Evolutionary conservation across 2,113 vertebrate species (phyloP), one percentile per base, ranked within the genome.

Genomic region (Solenodon paradoxus): DNA sequence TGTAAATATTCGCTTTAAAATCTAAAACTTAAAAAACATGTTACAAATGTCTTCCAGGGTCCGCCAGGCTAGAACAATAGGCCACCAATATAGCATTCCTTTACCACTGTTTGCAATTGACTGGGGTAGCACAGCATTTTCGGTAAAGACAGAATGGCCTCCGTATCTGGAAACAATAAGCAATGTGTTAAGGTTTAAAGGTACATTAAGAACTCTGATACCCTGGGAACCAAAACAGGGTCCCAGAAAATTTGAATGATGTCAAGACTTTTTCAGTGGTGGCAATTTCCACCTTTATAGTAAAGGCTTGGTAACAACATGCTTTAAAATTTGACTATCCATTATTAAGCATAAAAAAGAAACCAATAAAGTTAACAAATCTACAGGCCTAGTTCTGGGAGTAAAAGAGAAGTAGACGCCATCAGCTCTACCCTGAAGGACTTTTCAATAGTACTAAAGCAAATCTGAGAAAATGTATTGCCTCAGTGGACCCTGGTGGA

Each of bases 1-100:
- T 96, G 97, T 96, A 97, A 96, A 96, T 90, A 93, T 72, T 94
- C 40, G 0, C 75, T 96, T 97, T 92, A 97, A 96, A 95, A 95
- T 90, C 83, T 93, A 92, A 95, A 97, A 97, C 96, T 97, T 95
- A 97, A 97, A 96, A 97, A 97, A 95, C 94, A 96, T 96, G 96
- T 95, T 95, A 88, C 90, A 97, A 97, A 97, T 93, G 95, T 96
- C 94, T 97, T 97, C 89, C 93, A 97, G 92, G 93, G 92, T 87
- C 94, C 80, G 47, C 95, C 74, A 57, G 78, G 63, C 95, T 94
- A 92, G 95, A 97, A 97, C 94, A 97, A 97, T 93, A 90, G 95
- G 95, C 97, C 96, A 97, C 93, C 95, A 96, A n/a, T 89, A 83
- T 0, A 80, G 92, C 90, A 77, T 86, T 78, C 74, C 68, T 90